Percentiles rank a stretch among this genome's conserved stretches.
Conservation (phyloP, 2,888 invertebrate species). For the Parnassius smintheus region DNA sequence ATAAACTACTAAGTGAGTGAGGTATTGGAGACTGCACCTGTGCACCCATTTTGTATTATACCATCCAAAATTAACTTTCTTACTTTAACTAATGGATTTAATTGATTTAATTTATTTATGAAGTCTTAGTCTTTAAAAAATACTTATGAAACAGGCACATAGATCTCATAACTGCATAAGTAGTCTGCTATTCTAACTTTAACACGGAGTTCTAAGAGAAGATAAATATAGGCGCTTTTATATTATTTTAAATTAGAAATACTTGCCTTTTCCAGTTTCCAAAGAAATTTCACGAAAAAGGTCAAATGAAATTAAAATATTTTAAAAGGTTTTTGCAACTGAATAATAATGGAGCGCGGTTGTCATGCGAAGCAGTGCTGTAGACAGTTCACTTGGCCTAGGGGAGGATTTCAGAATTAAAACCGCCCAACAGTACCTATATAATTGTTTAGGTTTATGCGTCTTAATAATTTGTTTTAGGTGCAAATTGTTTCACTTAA, state of each 20-base stretch:
- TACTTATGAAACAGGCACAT: no score
- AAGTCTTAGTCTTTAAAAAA: no score
- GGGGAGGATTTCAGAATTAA: slow-evolving; percentile 45
- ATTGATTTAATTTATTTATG: no score
- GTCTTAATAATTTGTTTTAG: slow-evolving; percentile 18
- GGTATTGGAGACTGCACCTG: no score
- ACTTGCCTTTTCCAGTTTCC: slow-evolving; percentile 29
- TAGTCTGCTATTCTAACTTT: no score
- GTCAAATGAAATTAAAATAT: slow-evolving; percentile 50
- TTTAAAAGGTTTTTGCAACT: slow-evolving; percentile 50
- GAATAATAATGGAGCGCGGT: slow-evolving; percentile 45
- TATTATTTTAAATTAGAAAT: slow-evolving; percentile 17
- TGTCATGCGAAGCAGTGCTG: slow-evolving; percentile 35
- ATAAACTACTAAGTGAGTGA: no score
- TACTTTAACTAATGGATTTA: no score
- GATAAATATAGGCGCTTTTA: slow-evolving; percentile 15
- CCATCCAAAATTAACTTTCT: no score
- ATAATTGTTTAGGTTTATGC: slow-evolving; percentile 39
- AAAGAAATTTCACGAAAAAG: slow-evolving; percentile 30
- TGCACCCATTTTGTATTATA: no score
- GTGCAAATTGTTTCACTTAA: slow-evolving; percentile 1
- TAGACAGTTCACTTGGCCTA: slow-evolving; percentile 37
- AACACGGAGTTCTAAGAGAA: no score
- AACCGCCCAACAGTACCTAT: slow-evolving; percentile 38
- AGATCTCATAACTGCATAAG: no score